Percentiles rank a stretch among this genome's conserved stretches.
Conservation (phyloP, 2,888 invertebrate genomes). For the Dasysyrphus tricinctus region DNA sequence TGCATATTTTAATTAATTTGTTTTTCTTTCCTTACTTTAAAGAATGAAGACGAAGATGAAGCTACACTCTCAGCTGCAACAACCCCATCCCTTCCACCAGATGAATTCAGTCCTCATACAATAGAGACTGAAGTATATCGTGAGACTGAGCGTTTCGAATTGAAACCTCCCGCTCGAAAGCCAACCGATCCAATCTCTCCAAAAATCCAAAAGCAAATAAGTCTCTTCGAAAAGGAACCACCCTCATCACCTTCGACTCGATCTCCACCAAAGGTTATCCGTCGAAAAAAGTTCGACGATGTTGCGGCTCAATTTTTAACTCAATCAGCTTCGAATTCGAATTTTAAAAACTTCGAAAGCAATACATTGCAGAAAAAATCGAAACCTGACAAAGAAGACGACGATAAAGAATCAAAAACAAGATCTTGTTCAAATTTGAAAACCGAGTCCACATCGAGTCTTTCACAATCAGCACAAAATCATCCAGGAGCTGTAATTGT, state of each 20-base stretch:
- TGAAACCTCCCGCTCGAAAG: constrained; percentile 77
- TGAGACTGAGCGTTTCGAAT: constrained; percentile 57
- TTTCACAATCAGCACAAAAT: constrained; percentile 77
- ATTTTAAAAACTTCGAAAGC: constrained; percentile 81
- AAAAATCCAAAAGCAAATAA: constrained; percentile 82
- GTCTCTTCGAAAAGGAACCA: constrained; percentile 80
- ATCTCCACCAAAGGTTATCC: constrained; percentile 79
- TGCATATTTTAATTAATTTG: neutral
- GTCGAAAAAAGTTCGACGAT: constrained; percentile 80
- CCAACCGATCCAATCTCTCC: constrained; percentile 80
- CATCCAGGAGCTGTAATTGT: constrained; percentile 84
- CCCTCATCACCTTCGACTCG: constrained; percentile 76
- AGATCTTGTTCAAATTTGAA: constrained; percentile 81
- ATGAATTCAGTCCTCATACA: constrained; percentile 77
- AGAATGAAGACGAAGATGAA: constrained; percentile 85
- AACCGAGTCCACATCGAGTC: constrained; percentile 75
- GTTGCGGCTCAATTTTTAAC: constrained; percentile 75
- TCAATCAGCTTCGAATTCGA: constrained; percentile 82
- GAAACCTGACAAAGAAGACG: constrained; percentile 76
- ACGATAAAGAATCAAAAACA: constrained; percentile 76
- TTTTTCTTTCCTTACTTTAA: neutral
- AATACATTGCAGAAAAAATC: constrained; percentile 78
- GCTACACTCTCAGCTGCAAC: constrained; percentile 85
- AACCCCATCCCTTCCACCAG: constrained; percentile 80
- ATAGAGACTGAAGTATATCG: constrained; percentile 56